Evolutionary conservation across 92 coral and sea anemone genomes (phyloP), one percentile per base, ranked within the genome.

Genomic region (Scolanthus callimorphus): DNA sequence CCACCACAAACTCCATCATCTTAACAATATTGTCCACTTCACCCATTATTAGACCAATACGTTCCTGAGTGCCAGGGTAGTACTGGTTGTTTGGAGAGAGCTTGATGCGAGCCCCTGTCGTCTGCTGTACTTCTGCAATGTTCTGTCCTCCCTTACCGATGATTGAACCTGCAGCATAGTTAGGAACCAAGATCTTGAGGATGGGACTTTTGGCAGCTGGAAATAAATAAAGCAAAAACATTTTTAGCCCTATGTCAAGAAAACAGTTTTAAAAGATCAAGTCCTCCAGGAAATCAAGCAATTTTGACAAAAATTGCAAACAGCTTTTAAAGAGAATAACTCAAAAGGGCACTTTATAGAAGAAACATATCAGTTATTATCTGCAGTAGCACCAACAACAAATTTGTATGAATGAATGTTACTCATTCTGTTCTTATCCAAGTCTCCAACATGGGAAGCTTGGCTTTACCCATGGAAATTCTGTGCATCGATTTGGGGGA

Each of bases 111-210:
- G 99, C 99, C 49, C 99, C 99, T 15, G 99, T 94, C 17, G 73
- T 63, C 76, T 94, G 96, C 52, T 94, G 99, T 23, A 94, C 89
- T 61, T 84, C 79, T 2, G 96, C 97, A 34, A 94, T 94, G 51
- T 90, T 94, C 46, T 86, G 92, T 21, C 99, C 99, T 45, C 91
- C 96, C 76, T 94, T 94, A 39, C 99, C 99, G 60, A 94, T 94
- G 46, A 94, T 94, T 20, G 99, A 94, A 21, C 99, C 99, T 8
- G 99, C 99, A 2, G 96, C 96, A 86, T 94, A 85, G 70, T 89
- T 94, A 10, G 99, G 99, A n/a, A 94, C 90, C 44, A 94, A 71
- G 38, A 90, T 76, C 79, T 94, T 94, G 50, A 94, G 49, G 64
- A 94, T 94, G 8, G 99, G 99, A 38, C 91, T 83, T 55, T 94